Evolutionary conservation across 2,113 vertebrate species (phyloP).

Genomic region (Anoura caudifer): DNA sequence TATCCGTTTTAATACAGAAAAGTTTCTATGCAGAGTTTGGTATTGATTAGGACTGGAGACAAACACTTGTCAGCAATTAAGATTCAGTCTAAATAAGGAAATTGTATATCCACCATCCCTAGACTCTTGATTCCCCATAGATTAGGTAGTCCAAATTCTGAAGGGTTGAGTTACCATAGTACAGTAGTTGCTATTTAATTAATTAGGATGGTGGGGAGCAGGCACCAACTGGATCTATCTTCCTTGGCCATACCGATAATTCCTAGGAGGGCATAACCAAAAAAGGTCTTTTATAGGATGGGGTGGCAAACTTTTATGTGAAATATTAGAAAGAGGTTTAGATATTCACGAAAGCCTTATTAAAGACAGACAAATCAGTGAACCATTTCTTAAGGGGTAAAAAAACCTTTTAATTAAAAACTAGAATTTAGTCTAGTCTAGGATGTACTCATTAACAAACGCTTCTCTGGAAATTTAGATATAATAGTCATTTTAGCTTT

Average conservation of each 20-base stretch:
- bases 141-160: constrained; percentile 13
- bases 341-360: background rate
- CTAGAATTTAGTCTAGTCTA: background rate
- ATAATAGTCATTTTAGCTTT: background rate
- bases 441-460: background rate
- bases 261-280: background rate
- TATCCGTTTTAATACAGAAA: background rate
- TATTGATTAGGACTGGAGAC: background rate
- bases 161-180: background rate
- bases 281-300: background rate
- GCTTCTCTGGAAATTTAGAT: background rate
- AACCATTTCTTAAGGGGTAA: background rate
- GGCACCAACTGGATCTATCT: background rate
- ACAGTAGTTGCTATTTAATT: background rate
- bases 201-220: background rate
- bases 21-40: background rate
- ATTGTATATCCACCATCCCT: background rate
- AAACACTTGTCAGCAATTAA: constrained; percentile 31
- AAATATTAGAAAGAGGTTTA: background rate
- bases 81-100: background rate
- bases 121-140: background rate
- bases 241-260: background rate
- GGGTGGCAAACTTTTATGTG: background rate
- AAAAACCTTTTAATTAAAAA: background rate
- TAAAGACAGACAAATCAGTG: background rate